Evolutionary conservation across 1,140 invertebrate genomes (phyloP), one percentile per base, ranked within the genome.

Genomic region (Pogonognathellus flavescens): DNA sequence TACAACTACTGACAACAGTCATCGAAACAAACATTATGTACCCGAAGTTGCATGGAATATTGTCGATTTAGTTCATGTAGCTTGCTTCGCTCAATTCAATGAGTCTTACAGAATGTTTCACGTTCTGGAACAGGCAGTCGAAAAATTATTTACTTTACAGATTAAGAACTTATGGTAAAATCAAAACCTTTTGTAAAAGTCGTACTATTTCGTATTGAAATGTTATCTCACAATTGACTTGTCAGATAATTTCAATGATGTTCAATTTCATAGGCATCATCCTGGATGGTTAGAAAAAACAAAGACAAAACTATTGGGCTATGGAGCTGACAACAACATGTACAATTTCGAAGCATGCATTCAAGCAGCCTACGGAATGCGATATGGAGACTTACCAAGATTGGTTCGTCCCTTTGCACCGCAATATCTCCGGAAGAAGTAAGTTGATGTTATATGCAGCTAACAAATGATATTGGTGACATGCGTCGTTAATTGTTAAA

Each of bases 101-200:
- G 86, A 70, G n/a, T 87, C 86, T 14, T 87, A 87, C 81, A 59
- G 86, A 82, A 87, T 87, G 86, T 87, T 85, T 22, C 86, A 87
- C 53, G 80, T 87, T 18, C 49, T 87, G 14, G 86, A 87, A 20
- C 86, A 87, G 57, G 80, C 84, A 8, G 84, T 84, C 0, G 86
- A 87, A 81, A 87, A 83, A 72, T 16, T 87, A 11, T 87, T 87
- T 18, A 85, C 86, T 1, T 20, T 85, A 14, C 84, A 85, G 25
- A 84, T 87, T 0, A 87, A 87, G 83, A 87, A 87, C 59, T 85
- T 85, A 10, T 87, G 86, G 86, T 87, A 41, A 55, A 22, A 49
- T 50, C 9, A 76, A 7, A 31, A 20, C n/a, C 9, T 50, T 20
- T 1, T 7, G 20, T 9, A 41, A 31, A 76, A 31, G 10, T 52